These are phyloP conservation scores for Haliclystus octoradiatus DNA, from an alignment of 30 jellyfish, hydroid and myxozoan genomes.

Conservation along the genomic window DNA sequence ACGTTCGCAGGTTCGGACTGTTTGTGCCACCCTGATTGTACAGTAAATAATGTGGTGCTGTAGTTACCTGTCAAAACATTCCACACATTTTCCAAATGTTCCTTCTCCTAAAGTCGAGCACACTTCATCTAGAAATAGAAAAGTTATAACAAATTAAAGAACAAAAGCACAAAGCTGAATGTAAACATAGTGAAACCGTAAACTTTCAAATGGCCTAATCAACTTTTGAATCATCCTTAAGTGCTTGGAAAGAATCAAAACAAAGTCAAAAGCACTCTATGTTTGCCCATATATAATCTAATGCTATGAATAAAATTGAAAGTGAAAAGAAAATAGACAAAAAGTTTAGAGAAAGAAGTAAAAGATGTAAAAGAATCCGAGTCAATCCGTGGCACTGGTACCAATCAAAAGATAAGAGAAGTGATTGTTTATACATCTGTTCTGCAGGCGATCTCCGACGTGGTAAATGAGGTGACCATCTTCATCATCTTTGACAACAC, in stretches of 20 bases:
- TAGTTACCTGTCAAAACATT: conserved; percentile 78
- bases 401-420: not conserved
- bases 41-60: not conserved
- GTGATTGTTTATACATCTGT: conserved; percentile 57
- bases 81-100: conserved; percentile 87
- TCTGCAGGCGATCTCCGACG: conserved; percentile 91
- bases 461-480: conserved; percentile 94
- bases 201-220: no score
- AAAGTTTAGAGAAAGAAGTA: not conserved
- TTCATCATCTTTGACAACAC: conserved; percentile 75
- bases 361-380: not conserved
- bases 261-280: no score
- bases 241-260: no score
- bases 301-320: no score
- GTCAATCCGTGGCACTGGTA: not conserved
- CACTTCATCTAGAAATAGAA: conserved; percentile 65
- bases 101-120: conserved; percentile 87
- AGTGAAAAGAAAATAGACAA: not conserved
- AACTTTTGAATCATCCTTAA: no score
- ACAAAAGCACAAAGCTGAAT: no score
- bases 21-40: no score
- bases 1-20: no score
- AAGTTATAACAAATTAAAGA: no score
- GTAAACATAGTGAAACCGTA: no score
- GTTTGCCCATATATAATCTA: no score